Evolutionary conservation across 2,888 invertebrate species (phyloP), one percentile per base, ranked within the genome.

Genomic region (Proisotoma minuta): DNA sequence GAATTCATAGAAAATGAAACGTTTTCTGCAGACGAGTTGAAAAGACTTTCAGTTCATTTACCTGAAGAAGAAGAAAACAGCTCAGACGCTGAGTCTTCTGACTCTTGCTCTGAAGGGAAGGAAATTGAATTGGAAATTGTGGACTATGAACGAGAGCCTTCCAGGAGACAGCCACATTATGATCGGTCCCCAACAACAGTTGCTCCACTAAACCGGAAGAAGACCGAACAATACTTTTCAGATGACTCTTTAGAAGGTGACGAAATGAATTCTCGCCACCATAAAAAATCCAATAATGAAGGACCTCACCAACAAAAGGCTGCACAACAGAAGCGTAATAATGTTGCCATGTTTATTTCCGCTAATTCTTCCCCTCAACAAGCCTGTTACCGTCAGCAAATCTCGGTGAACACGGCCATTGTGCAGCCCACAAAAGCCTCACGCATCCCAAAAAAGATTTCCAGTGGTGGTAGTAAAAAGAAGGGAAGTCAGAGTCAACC

Each of bases 211-310:
- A 39, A 28, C 10, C 23, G 24, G 3, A 20, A 5, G n/a, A 70
- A 72, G 49, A 73, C 72, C 56, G 66, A 67, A 8, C 72, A 72
- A 18, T 74, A 72, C 58, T 74, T 74, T 48, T 72, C 72, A 0
- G 73, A 74, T 57, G 73, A 74, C 50, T 74, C 73, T 5, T 53
- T 74, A 28, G 73, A 73, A 56, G 28, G 27, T 23, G 52, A 52
- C 4, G n/a, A n/a, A n/a, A n/a, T n/a, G n/a, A n/a, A n/a, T n/a
- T n/a, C n/a, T n/a, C n/a, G n/a, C n/a, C n/a, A n/a, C n/a, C n/a
- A n/a, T n/a, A n/a, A n/a, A n/a, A n/a, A n/a, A n/a, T n/a, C n/a
- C n/a, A n/a, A n/a, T n/a, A n/a, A n/a, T n/a, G n/a, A n/a, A n/a
- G n/a, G n/a, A n/a, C n/a, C n/a, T n/a, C n/a, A n/a, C n/a, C n/a